A percentile compares a stretch with the other conserved stretches of the same genome.
Evolutionary conservation across 1,140 invertebrate genomes (phyloP).

Genomic region (Acromyrmex heyeri): DNA sequence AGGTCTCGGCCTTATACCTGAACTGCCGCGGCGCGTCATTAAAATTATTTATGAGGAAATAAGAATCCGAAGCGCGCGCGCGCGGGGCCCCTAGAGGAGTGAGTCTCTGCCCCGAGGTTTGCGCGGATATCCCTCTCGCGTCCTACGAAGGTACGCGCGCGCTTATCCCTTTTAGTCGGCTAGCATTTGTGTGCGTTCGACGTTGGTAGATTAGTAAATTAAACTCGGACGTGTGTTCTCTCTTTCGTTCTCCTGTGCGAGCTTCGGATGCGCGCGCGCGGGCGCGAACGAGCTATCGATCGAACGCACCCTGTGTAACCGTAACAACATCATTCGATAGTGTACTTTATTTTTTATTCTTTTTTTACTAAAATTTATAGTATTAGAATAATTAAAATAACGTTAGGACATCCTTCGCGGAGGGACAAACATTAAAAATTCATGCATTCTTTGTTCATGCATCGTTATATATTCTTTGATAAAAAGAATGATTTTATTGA

Average conservation of each 20-base stretch:
- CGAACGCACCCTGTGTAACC: not conserved
- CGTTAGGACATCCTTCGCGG: not conserved
- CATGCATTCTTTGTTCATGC: not conserved
- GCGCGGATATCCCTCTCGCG: conserved; percentile 50
- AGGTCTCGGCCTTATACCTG: conserved; percentile 78
- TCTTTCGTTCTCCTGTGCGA: not conserved
- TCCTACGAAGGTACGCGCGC: conserved; percentile 51
- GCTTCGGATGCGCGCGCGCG: not conserved
- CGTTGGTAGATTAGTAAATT: conserved; percentile 77
- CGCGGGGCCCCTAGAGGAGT: conserved; percentile 69
- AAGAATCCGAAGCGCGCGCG: conserved; percentile 78
- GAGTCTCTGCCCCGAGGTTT: conserved; percentile 61
- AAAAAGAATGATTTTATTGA: not conserved
- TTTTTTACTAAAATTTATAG: not conserved
- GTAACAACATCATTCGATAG: not conserved
- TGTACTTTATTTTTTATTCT: not conserved
- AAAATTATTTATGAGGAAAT: conserved; percentile 85
- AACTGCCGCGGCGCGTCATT: conserved; percentile 83
- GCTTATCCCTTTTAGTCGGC: conserved; percentile 68
- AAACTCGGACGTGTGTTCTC: conserved; percentile 61
- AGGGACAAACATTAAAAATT: not conserved
- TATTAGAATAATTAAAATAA: not conserved
- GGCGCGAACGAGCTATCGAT: conserved; percentile 19
- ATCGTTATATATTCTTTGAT: not conserved
- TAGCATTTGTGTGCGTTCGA: conserved; percentile 58